Evolutionary conservation across 2,888 invertebrate genomes (phyloP).

Genomic region (Axea sp.): DNA sequence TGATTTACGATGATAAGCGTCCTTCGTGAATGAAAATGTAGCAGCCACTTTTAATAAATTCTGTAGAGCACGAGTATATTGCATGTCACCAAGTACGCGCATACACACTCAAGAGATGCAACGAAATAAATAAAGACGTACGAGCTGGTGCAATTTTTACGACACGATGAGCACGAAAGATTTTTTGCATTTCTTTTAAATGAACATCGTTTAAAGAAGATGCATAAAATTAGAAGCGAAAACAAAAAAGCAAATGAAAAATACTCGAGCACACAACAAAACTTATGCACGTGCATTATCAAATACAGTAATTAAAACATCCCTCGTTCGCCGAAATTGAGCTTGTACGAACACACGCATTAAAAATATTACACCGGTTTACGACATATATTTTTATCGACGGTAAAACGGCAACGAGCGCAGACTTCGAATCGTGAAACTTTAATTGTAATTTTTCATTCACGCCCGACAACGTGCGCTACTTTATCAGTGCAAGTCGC

Average conservation of each 20-base stretch:
- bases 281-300: neutral
- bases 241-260: neutral
- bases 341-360: neutral
- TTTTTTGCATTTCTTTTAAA: slow-evolving; percentile 19
- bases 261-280: too few relatives aligned
- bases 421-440: slow-evolving; percentile 36
- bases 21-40: slow-evolving; percentile 29
- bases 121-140: slow-evolving; percentile 48
- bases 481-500: slow-evolving; percentile 34
- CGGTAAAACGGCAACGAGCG: neutral
- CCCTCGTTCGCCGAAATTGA: neutral
- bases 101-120: slow-evolving; percentile 22
- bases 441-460: slow-evolving; percentile 48
- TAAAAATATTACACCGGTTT: neutral
- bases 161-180: slow-evolving; percentile 26
- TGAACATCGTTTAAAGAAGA: slow-evolving; percentile 21
- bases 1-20: slow-evolving; percentile 34
- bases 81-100: slow-evolving; percentile 42
- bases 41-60: slow-evolving; percentile 45
- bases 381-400: slow-evolving; percentile 6
- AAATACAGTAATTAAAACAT: slow-evolving; percentile 13
- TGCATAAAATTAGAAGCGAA: neutral
- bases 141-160: slow-evolving; percentile 36
- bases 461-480: slow-evolving; percentile 17
- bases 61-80: slow-evolving; percentile 24